Conservation (phyloP, 2,113 vertebrate species). For the human region GRCh38 chr15:77193001-77193500, state of each 20-base stretch:
- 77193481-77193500: background rate
- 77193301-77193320: conserved; percentile 39
- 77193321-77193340: background rate
- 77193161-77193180: conserved; percentile 37
- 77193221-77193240: background rate
- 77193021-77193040: background rate
- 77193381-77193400: background rate
- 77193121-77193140: conserved; percentile 19
- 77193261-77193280: background rate
- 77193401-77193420: background rate
- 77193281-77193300: background rate
- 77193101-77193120: conserved; percentile 40
- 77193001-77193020: background rate
- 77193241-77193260: background rate
- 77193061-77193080: conserved; percentile 22
- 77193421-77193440: background rate
- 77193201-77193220: conserved; percentile 4
- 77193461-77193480: background rate
- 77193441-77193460: background rate
- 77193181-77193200: conserved; percentile 1
- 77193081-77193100: conserved; percentile 20
- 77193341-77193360: background rate
- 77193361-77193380: conserved; percentile 10
- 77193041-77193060: conserved; percentile 7
- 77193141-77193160: background rate